These are phyloP conservation scores for Macrostomum lignano DNA, from an alignment of 1,140 invertebrate genomes.

Conservation along the genomic window DNA sequence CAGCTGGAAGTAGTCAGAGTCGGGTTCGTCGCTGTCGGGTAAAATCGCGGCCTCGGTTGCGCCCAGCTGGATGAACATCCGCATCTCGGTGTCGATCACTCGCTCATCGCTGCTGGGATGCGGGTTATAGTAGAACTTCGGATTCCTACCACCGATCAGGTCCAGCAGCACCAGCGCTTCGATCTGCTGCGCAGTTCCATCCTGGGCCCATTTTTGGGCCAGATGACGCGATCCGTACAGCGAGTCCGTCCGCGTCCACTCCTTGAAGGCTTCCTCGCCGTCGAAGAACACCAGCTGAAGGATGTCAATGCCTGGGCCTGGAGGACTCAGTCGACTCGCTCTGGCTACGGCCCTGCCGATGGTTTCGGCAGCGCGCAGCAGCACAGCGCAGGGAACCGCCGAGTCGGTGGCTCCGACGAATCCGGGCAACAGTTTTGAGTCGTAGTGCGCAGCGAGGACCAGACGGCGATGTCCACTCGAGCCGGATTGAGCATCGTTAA, in stretches of 20 bases:
- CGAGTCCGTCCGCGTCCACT: conserved; percentile 60
- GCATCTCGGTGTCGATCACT: too few species aligned
- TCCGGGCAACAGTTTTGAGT: conserved; percentile 50
- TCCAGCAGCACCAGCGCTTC: conserved; percentile 51
- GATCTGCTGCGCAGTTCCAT: too few species aligned
- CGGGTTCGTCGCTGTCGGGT: too few species aligned
- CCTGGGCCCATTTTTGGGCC: conserved; percentile 38
- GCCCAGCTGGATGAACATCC: too few species aligned
- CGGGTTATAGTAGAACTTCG: conserved; percentile 51
- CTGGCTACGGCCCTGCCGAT: too few species aligned
- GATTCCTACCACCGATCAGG: conserved; percentile 52
- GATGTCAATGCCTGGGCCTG: not conserved
- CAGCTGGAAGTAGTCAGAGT: too few species aligned
- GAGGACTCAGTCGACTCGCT: not conserved
- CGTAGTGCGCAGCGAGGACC: conserved; percentile 70
- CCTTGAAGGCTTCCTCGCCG: conserved; percentile 74
- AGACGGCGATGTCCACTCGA: too few species aligned
- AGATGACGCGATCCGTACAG: conserved; percentile 75
- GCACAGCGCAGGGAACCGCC: conserved; percentile 80
- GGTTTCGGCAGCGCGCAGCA: conserved; percentile 54
- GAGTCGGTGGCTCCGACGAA: conserved; percentile 85
- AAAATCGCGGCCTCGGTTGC: too few species aligned
- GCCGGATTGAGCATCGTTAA: conserved; percentile 42
- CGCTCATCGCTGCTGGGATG: too few species aligned
- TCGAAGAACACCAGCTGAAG: conserved; percentile 77